Percentiles rank a stretch among this genome's conserved stretches.
phyloP scores from a whole-genome alignment of 2,797 vertebrate species.

The Sebastes diaconus region DNA sequence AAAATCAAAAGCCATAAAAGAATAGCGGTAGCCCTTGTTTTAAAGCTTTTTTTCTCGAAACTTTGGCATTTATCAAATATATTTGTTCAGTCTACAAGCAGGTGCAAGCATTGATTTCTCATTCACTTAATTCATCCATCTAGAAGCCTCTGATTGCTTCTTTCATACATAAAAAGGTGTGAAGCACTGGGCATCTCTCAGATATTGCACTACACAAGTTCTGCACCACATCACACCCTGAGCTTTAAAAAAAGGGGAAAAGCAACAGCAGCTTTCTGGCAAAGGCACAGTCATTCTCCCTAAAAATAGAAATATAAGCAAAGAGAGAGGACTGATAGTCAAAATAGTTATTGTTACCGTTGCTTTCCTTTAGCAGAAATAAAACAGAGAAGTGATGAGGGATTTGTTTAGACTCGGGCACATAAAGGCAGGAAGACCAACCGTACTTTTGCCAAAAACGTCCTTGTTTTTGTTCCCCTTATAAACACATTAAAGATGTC shows the following conservation, averaged over 20 bases:
- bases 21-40: slow-evolving; percentile 4
- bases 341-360: slow-evolving; percentile 58
- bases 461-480: slow-evolving; percentile 67
- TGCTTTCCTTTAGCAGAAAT: slow-evolving; percentile 61
- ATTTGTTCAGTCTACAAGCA: slow-evolving; percentile 24
- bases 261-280: slow-evolving; percentile 76
- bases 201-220: slow-evolving; percentile 73
- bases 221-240: slow-evolving; percentile 61
- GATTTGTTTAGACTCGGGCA: slow-evolving; percentile 41
- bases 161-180: slow-evolving; percentile 34
- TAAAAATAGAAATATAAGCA: neutral
- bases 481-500: slow-evolving; percentile 54
- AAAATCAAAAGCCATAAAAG: slow-evolving; percentile 6
- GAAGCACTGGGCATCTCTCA: slow-evolving; percentile 55
- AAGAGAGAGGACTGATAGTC: slow-evolving; percentile 27
- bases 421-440: slow-evolving; percentile 67
- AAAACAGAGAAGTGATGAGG: slow-evolving; percentile 28
- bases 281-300: slow-evolving; percentile 71
- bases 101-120: slow-evolving; percentile 22
- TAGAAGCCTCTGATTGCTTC: slow-evolving; percentile 7
- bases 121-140: neutral
- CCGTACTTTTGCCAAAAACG: slow-evolving; percentile 76
- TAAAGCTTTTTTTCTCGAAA: slow-evolving; percentile 6
- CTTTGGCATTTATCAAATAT: slow-evolving; percentile 4
- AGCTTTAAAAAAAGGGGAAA: slow-evolving; percentile 57